Evolutionary conservation across 2,113 vertebrate genomes (phyloP).

Genomic region (Cyprinodon variegatus): DNA sequence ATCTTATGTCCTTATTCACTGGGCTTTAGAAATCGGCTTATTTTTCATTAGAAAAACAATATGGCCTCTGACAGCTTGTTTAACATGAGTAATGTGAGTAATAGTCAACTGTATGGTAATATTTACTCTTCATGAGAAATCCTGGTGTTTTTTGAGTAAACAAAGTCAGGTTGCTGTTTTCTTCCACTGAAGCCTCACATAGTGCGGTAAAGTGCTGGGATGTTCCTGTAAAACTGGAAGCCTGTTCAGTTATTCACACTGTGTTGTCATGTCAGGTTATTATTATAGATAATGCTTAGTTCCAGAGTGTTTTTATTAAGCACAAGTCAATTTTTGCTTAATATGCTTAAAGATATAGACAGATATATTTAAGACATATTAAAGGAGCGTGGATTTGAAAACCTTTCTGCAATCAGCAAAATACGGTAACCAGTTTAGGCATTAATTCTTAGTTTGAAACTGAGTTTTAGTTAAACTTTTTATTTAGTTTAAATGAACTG

Average conservation of each 20-base stretch:
- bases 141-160: background rate
- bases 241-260: background rate
- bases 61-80: background rate
- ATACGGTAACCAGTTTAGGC: background rate
- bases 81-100: background rate
- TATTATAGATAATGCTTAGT: no score
- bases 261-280: background rate
- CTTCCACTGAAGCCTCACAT: background rate
- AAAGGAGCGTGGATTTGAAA: background rate
- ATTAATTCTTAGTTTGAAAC: background rate
- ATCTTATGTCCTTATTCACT: background rate
- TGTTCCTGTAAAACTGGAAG: background rate
- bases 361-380: background rate
- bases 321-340: background rate
- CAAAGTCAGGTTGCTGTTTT: background rate
- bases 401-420: no score
- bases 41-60: background rate
- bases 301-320: background rate
- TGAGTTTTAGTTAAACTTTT: background rate
- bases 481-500: background rate
- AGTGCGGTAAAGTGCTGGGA: background rate
- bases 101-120: slow-evolving; percentile 2
- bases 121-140: slow-evolving; percentile 6
- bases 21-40: slow-evolving; percentile 12
- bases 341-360: no score